Base-by-base conservation (phyloP, 2,113 vertebrate genomes). In the Copsychus sechellarum region DNA sequence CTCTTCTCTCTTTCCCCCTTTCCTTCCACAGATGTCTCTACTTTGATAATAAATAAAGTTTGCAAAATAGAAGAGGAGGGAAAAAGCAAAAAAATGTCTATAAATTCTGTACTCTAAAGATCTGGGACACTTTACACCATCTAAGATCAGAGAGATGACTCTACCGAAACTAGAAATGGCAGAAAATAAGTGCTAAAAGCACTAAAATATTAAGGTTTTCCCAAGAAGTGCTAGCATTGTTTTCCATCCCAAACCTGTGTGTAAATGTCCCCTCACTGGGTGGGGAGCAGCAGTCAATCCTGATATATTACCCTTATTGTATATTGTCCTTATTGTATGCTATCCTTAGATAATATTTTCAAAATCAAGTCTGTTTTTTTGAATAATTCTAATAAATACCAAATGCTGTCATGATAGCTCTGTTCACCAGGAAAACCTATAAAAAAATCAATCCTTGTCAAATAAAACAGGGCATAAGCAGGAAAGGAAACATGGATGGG, bases 1-100 rank as follows among this genome's bases (percentile, higher is more conserved):
- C 74, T 86, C 53, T 60, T 81, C 36, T 92, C 57, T 77, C 25
- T 91, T 77, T 81, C 74, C 60, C 23, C 60, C 58, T 67, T 84
- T 92, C 31, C 21, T 81, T 83, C 17, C 14, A 48, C 8, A 28
- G 23, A 0, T 0, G 1, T 28, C 81, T 93, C 14, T 81, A 34
- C 12, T 70, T 83, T 18, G 11, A 31, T 18, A 48, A 47, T 29
- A n/a, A 40, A 28, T 22, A 45, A 69, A 31, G 21, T 19, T 61
- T 36, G 8, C 3, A 36, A 62, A 93, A 53, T 45, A 40, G 48
- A 58, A 47, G 8, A 14, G 17, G 31, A n/a, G 19, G 33, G 9
- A 26, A 62, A 56, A 70, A 76, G 29, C 26, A 31, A 77, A n/a
- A 79, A 95, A 89, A 21, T 0, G 2, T 60, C 36, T n/a, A 4